These are phyloP conservation scores for Microtus ochrogaster DNA, from an alignment of 2,113 vertebrate genomes.

Conservation along the genomic window DNA sequence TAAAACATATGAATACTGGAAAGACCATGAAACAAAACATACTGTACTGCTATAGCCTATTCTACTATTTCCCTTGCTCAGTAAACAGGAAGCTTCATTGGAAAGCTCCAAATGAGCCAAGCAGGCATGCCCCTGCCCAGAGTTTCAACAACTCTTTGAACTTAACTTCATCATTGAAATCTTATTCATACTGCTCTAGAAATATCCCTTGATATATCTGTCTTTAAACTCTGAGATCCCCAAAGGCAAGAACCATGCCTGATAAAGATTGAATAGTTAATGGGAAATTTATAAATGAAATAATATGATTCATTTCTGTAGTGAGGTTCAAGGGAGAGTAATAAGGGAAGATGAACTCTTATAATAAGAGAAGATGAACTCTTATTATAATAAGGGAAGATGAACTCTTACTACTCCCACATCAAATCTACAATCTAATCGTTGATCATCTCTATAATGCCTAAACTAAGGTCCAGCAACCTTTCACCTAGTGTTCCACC, in stretches of 20 bases:
- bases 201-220: neutral
- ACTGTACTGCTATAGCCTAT: neutral
- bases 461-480: neutral
- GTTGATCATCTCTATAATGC: neutral
- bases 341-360: neutral
- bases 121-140: neutral
- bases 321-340: neutral
- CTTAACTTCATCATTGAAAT: neutral
- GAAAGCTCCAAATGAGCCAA: neutral
- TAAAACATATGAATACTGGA: neutral
- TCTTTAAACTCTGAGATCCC: neutral
- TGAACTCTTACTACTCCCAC: neutral
- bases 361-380: neutral
- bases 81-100: neutral
- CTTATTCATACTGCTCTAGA: neutral
- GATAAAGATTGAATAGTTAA: neutral
- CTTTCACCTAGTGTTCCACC: neutral
- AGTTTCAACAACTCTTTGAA: neutral
- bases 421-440: neutral
- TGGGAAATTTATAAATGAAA: neutral
- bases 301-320: neutral
- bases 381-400: neutral
- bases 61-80: neutral
- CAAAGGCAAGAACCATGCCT: neutral
- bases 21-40: constrained; percentile 5